Evolutionary conservation across 37 sponge, comb jelly and placozoan genomes (phyloP).

Genomic region (Cliona cf. orientalis): DNA sequence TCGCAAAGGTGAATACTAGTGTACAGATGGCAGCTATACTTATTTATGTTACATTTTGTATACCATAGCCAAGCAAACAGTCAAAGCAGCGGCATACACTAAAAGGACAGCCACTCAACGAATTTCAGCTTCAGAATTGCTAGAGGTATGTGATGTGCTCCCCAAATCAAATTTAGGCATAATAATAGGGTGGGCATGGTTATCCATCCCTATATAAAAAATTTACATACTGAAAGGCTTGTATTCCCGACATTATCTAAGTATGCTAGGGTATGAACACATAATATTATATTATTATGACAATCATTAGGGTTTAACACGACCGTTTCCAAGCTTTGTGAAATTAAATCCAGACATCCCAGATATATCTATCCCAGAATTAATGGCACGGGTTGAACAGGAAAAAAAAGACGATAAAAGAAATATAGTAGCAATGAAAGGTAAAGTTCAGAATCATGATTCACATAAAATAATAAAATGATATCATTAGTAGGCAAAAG

Average conservation of each 20-base stretch:
- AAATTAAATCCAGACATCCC: constrained; percentile 11
- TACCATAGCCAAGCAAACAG: neutral
- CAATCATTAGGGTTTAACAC: constrained; percentile 22
- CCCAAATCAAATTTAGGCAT: neutral
- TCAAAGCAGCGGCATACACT: neutral
- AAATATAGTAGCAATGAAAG: too few relatives aligned
- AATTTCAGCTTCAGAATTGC: constrained; percentile 4
- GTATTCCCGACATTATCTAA: neutral
- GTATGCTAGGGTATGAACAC: neutral
- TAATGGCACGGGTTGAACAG: constrained; percentile 11
- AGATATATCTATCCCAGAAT: constrained; percentile 19
- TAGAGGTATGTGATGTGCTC: constrained; percentile 5
- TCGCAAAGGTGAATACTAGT: neutral
- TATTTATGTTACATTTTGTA: neutral
- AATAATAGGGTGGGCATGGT: too few relatives aligned
- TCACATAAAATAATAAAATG: too few relatives aligned
- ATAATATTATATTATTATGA: too few relatives aligned
- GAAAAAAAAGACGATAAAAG: constrained; percentile 1
- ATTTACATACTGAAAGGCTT: neutral
- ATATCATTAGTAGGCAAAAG: neutral
- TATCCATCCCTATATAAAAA: neutral
- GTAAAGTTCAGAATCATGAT: too few relatives aligned
- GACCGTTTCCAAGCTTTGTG: constrained; percentile 9
- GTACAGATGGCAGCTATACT: neutral
- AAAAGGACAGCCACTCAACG: neutral